A percentile compares a stretch with the other conserved stretches of the same genome.
These are phyloP conservation scores for Diabrotica balteata DNA, from an alignment of 2,888 invertebrate genomes.

Conservation along the genomic window DNA sequence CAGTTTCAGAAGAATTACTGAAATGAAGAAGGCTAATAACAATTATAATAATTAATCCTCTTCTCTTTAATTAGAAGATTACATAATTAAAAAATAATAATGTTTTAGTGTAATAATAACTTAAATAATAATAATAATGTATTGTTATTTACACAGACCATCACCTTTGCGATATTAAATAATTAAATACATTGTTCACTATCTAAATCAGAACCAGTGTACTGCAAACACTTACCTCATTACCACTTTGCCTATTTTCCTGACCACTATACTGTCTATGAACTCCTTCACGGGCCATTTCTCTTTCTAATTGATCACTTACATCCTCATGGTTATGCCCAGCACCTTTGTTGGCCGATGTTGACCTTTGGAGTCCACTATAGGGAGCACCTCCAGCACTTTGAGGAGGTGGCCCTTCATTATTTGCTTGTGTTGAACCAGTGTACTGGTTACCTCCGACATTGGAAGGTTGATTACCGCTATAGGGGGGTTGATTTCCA, in stretches of 20 bases:
- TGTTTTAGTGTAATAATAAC: too few relatives aligned
- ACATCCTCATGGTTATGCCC: constrained; percentile 29
- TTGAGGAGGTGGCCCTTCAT: not conserved
- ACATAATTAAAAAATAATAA: too few relatives aligned
- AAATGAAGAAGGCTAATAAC: too few relatives aligned
- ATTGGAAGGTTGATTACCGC: not conserved
- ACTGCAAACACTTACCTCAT: not conserved
- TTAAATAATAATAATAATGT: too few relatives aligned
- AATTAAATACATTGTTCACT: too few relatives aligned
- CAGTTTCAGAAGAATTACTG: too few relatives aligned
- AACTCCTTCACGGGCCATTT: constrained; percentile 27
- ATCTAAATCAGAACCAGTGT: not conserved
- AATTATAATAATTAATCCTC: too few relatives aligned
- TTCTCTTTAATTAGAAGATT: too few relatives aligned
- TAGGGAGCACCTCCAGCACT: not conserved
- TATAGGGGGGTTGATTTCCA: not conserved
- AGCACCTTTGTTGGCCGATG: constrained; percentile 13
- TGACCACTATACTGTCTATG: constrained; percentile 8
- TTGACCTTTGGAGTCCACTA: constrained; percentile 7
- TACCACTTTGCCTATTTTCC: not conserved
- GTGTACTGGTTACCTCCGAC: not conserved
- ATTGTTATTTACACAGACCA: too few relatives aligned
- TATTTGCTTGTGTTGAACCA: not conserved
- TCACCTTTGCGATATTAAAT: too few relatives aligned
- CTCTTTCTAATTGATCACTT: constrained; percentile 29